Conservation (phyloP, 2,888 invertebrate genomes). For the Dicyrtomina minuta region DNA sequence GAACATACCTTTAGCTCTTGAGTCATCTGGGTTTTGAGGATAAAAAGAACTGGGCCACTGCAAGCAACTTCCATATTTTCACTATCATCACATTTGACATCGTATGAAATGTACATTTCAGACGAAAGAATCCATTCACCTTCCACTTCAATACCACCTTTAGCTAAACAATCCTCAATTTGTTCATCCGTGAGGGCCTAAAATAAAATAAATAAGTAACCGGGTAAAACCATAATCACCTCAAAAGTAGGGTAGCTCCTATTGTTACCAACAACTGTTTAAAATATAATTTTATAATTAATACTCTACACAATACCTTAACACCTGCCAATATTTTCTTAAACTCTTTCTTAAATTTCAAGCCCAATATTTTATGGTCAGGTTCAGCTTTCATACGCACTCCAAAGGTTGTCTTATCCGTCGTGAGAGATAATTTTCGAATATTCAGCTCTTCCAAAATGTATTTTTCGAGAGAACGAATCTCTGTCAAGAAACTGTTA, state of each 20-base stretch:
- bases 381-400: constrained; percentile 89
- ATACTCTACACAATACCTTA: constrained; percentile 59
- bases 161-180: constrained; percentile 71
- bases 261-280: background rate
- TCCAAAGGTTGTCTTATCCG: constrained; percentile 89
- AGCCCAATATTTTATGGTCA: constrained; percentile 87
- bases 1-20: constrained; percentile 73
- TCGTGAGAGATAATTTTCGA: constrained; percentile 76
- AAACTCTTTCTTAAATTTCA: constrained; percentile 83
- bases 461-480: constrained; percentile 77
- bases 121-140: constrained; percentile 65
- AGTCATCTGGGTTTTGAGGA: constrained; percentile 81
- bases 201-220: constrained; percentile 33
- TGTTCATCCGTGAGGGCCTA: constrained; percentile 70
- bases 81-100: constrained; percentile 50
- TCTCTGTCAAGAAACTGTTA: constrained; percentile 71
- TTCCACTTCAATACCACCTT: constrained; percentile 70
- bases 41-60: constrained; percentile 60
- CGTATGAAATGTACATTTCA: constrained; percentile 58
- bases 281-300: background rate
- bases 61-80: constrained; percentile 47
- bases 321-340: constrained; percentile 82
- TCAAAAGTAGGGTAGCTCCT: constrained; percentile 12
- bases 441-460: constrained; percentile 93
- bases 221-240: too few relatives aligned